Evolutionary conservation across 1,140 invertebrate genomes (phyloP).

Genomic region (Cotesia glomerata): DNA sequence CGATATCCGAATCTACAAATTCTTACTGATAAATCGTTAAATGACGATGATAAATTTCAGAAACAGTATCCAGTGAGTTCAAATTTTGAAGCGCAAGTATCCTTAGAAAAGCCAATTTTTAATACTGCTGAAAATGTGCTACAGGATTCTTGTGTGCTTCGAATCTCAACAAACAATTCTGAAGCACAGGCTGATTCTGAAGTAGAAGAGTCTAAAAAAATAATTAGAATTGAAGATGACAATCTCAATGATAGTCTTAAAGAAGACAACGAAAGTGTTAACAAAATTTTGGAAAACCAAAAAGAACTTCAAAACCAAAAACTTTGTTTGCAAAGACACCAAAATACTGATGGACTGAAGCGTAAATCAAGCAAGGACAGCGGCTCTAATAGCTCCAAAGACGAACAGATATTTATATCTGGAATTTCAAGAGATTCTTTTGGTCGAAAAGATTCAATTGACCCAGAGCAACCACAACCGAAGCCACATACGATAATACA

Average conservation of each 20-base stretch:
- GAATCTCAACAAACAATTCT: slow-evolving; percentile 36
- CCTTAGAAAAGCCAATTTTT: slow-evolving; percentile 34
- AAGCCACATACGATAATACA: slow-evolving; percentile 46
- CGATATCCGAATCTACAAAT: slow-evolving; percentile 6
- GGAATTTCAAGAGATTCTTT: slow-evolving; percentile 31
- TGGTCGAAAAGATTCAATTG: slow-evolving; percentile 41
- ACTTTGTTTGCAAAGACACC: neutral
- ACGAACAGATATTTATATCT: slow-evolving; percentile 43
- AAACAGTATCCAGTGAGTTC: slow-evolving; percentile 46
- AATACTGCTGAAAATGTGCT: slow-evolving; percentile 25
- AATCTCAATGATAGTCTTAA: neutral
- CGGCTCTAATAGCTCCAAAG: slow-evolving; percentile 50
- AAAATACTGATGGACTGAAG: slow-evolving; percentile 39
- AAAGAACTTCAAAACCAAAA: neutral
- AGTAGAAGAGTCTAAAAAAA: neutral
- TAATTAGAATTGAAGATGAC: neutral
- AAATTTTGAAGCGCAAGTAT: slow-evolving; percentile 14
- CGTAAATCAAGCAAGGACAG: slow-evolving; percentile 52
- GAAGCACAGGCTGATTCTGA: neutral
- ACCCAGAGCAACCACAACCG: slow-evolving; percentile 34
- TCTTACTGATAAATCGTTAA: neutral
- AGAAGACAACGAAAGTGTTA: neutral
- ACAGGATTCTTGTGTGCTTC: too few species aligned
- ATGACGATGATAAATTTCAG: slow-evolving; percentile 28
- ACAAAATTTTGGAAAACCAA: slow-evolving; percentile 3